Percentiles rank a stretch among this genome's conserved stretches.
Conservation (phyloP, 2,797 vertebrate species). For the Labeo calbasu region DNA sequence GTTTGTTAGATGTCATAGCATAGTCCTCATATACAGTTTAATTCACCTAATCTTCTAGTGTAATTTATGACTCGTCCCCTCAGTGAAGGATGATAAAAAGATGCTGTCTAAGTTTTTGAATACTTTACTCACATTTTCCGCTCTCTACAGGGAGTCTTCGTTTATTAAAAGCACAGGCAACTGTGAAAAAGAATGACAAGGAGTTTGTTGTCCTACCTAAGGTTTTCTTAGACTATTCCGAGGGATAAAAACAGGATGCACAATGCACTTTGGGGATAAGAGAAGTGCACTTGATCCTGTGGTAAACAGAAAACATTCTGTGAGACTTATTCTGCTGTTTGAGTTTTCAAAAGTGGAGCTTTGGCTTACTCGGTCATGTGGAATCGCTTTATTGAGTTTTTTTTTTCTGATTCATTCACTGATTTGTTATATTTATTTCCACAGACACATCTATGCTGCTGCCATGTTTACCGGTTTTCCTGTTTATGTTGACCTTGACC, state of each 20-base stretch:
- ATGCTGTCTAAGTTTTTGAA: constrained; percentile 76
- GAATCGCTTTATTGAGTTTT: constrained; percentile 23
- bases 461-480: constrained; percentile 93
- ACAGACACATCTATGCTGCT: constrained; percentile 94
- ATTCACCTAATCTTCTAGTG: constrained; percentile 77
- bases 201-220: constrained; percentile 56
- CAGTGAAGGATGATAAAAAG: constrained; percentile 78
- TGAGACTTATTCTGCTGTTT: constrained; percentile 17
- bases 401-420: constrained; percentile 78
- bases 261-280: constrained; percentile 20
- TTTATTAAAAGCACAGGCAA: constrained; percentile 57
- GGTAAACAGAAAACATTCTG: constrained; percentile 25
- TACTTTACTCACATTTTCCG: constrained; percentile 52
- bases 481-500: constrained; percentile 99
- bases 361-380: constrained; percentile 26
- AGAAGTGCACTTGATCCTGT: constrained; percentile 25
- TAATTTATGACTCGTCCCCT: constrained; percentile 73
- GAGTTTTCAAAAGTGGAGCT: background rate
- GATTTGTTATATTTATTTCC: constrained; percentile 92
- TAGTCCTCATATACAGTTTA: constrained; percentile 65
- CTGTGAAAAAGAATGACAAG: constrained; percentile 46
- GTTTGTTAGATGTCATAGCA: constrained; percentile 68
- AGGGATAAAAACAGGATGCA: constrained; percentile 45
- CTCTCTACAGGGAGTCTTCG: constrained; percentile 48
- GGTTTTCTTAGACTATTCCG: constrained; percentile 29